A percentile compares a stretch with the other conserved stretches of the same genome.
phyloP scores from a whole-genome alignment of 2,888 invertebrate genomes.

The Mechanitis mazaeus region DNA sequence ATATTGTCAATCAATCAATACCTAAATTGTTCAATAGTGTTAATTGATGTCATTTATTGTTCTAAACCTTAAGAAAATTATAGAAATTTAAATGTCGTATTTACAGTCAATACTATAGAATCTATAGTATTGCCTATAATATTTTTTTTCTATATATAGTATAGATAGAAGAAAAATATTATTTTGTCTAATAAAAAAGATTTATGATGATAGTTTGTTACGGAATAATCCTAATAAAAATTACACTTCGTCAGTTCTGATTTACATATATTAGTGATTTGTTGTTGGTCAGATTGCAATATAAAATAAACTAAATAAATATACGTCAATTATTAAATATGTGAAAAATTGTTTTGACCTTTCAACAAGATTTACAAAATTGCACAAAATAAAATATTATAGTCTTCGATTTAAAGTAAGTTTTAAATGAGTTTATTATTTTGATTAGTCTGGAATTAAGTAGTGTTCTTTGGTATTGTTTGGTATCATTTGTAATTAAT shows the following conservation, averaged over 20 bases:
- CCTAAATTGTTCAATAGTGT: too few relatives aligned
- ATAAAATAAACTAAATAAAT: neutral
- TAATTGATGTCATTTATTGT: too few relatives aligned
- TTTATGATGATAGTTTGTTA: conserved; percentile 15
- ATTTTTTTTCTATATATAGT: too few relatives aligned
- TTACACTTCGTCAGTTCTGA: conserved; percentile 15
- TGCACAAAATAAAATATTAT: neutral
- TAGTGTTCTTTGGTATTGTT: neutral
- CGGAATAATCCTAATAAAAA: conserved; percentile 18
- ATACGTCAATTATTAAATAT: neutral
- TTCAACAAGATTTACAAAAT: neutral
- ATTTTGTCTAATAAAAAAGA: conserved; percentile 2
- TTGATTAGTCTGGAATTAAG: neutral
- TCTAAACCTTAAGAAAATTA: too few relatives aligned
- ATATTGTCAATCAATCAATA: too few relatives aligned
- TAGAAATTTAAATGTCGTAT: too few relatives aligned
- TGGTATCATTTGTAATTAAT: neutral
- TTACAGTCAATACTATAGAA: too few relatives aligned
- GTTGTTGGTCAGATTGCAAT: conserved; percentile 16
- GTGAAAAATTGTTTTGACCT: conserved; percentile 18
- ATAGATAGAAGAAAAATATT: neutral
- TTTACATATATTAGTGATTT: conserved; percentile 24
- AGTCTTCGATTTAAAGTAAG: neutral
- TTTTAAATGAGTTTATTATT: neutral
- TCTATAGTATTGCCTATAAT: too few relatives aligned